Evolutionary conservation across 2,113 vertebrate genomes (phyloP).

Genomic region (Phoenicopterus ruber): DNA sequence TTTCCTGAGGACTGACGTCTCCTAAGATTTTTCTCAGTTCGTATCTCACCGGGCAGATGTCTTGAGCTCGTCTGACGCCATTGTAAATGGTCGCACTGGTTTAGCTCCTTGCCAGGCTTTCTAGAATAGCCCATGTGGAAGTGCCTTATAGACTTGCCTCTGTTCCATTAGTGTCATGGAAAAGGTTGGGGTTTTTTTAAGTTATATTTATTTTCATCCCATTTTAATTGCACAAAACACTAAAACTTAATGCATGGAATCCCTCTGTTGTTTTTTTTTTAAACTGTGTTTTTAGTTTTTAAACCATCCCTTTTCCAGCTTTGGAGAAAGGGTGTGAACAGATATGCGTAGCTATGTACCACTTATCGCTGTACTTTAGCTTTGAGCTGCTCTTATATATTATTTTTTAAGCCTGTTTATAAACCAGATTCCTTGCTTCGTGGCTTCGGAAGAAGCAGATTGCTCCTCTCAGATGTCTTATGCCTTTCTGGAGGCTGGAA

Average conservation of each 20-base stretch:
- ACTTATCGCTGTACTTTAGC: conserved; percentile 63
- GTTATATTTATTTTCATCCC: conserved; percentile 81
- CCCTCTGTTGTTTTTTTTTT: not conserved
- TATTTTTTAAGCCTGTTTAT: conserved; percentile 62
- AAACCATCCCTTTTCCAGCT: conserved; percentile 13
- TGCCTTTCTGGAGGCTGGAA: conserved; percentile 46
- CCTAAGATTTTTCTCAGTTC: not conserved
- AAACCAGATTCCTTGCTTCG: conserved; percentile 2
- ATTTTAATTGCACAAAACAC: conserved; percentile 80
- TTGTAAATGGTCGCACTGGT: conserved; percentile 49
- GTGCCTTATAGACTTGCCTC: conserved; percentile 68
- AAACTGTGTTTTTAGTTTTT: conserved; percentile 34
- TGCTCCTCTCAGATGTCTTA: conserved; percentile 14
- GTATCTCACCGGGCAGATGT: not conserved
- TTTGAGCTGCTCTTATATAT: conserved; percentile 38
- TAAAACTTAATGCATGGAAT: conserved; percentile 72
- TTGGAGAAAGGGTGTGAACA: not conserved
- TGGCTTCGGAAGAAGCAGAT: conserved; percentile 45
- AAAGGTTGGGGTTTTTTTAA: conserved; percentile 65
- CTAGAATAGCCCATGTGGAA: conserved; percentile 57
- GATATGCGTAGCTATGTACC: not conserved
- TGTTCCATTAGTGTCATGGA: conserved; percentile 64
- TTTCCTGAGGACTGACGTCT: not conserved
- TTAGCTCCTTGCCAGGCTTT: conserved; percentile 18
- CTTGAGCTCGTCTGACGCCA: not conserved